Conservation (phyloP, 2,797 vertebrate species). For the Siniperca scherzeri region DNA sequence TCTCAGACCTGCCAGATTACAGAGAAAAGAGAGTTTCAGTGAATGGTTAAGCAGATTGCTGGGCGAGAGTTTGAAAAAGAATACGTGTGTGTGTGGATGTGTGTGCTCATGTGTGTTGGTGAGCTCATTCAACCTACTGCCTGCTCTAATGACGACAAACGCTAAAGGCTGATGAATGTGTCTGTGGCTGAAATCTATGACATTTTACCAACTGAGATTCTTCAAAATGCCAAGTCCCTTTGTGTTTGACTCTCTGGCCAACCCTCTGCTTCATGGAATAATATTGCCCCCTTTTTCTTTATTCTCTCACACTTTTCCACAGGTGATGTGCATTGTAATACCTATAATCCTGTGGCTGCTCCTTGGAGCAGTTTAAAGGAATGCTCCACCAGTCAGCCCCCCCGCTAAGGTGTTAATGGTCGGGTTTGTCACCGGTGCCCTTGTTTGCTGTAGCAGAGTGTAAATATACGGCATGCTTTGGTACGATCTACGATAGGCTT, state of each 20-base stretch:
- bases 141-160: constrained; percentile 60
- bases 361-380: constrained; percentile 45
- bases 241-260: constrained; percentile 63
- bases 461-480: constrained; percentile 66
- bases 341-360: constrained; percentile 29
- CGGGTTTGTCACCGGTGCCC: constrained; percentile 59
- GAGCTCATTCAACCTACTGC: constrained; percentile 34
- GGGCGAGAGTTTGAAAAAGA: constrained; percentile 11
- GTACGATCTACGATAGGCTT: constrained; percentile 57
- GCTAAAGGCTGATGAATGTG: constrained; percentile 49
- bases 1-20: constrained; percentile 85
- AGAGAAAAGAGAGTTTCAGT: constrained; percentile 36
- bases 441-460: constrained; percentile 68
- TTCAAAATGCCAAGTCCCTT: constrained; percentile 69
- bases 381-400: constrained; percentile 37
- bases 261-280: constrained; percentile 41
- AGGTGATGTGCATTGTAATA: constrained; percentile 54
- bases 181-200: constrained; percentile 63
- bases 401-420: constrained; percentile 48
- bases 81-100: constrained; percentile 3
- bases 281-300: constrained; percentile 25
- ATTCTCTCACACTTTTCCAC: constrained; percentile 31
- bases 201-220: constrained; percentile 63
- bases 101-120: constrained; percentile 4
- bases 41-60: constrained; percentile 51